Conservation (phyloP, 2,113 vertebrate genomes). For the Rhagologus leucostigma region DNA sequence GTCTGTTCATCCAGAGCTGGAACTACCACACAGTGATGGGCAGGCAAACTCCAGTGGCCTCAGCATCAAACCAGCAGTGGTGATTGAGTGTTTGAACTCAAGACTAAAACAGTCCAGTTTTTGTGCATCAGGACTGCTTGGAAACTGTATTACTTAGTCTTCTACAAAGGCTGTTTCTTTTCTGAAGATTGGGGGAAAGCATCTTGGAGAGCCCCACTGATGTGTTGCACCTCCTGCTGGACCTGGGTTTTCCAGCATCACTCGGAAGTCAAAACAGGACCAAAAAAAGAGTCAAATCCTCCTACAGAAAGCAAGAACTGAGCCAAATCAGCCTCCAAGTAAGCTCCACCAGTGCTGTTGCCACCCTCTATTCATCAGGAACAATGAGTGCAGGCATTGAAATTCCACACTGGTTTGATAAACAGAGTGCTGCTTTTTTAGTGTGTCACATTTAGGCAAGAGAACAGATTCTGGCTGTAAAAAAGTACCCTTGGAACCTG, state of each 20-base stretch:
- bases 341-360: neutral
- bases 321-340: neutral
- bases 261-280: neutral
- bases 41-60: neutral
- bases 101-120: neutral
- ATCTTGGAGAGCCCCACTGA: neutral
- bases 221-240: neutral
- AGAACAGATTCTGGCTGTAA: slow-evolving; percentile 27
- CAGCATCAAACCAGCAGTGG: neutral
- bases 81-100: neutral
- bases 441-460: slow-evolving; percentile 1
- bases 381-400: slow-evolving; percentile 1
- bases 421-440: neutral
- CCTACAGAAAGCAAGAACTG: neutral
- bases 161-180: neutral
- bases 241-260: neutral
- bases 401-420: slow-evolving; percentile 1
- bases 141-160: neutral
- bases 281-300: neutral
- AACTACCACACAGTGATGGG: neutral
- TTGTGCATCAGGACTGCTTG: no score
- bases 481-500: slow-evolving; percentile 7
- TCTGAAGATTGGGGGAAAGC: neutral
- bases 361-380: slow-evolving; percentile 23
- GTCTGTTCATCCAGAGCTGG: neutral